Conservation (phyloP, 2,888 invertebrate genomes). For the Geophilus truncorum region DNA sequence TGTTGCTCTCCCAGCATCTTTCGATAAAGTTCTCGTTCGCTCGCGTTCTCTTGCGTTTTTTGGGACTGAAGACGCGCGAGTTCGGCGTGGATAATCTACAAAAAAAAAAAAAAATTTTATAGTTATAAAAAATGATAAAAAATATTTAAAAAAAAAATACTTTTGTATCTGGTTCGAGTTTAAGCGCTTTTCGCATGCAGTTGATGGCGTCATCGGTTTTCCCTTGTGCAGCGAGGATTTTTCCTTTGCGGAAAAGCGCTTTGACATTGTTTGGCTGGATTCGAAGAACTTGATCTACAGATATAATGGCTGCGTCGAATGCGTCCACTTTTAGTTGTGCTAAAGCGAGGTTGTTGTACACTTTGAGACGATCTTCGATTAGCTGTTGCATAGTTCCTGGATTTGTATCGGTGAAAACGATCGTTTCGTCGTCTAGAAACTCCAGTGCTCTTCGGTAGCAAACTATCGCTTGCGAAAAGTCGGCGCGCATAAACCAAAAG, state of each 20-base stretch:
- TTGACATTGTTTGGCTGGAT: conserved; percentile 85
- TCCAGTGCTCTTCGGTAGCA: conserved; percentile 61
- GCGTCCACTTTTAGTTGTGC: conserved; percentile 76
- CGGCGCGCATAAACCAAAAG: conserved; percentile 80
- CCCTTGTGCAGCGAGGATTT: conserved; percentile 62
- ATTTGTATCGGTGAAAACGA: too few relatives aligned
- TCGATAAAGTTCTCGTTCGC: conserved; percentile 62
- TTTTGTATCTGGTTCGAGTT: conserved; percentile 58
- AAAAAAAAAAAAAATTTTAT: too few relatives aligned
- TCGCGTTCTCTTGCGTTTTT: conserved; percentile 56
- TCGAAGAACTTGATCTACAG: conserved; percentile 73
- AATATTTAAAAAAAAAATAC: too few relatives aligned
- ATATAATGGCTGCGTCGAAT: conserved; percentile 75
- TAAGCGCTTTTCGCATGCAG: conserved; percentile 59
- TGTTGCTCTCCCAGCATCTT: conserved; percentile 55
- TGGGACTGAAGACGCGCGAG: conserved; percentile 56
- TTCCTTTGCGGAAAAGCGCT: conserved; percentile 80
- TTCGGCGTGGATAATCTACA: conserved; percentile 53
- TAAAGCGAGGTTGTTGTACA: conserved; percentile 87
- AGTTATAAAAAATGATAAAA: too few relatives aligned
- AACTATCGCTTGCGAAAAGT: conserved; percentile 74
- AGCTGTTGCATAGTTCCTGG: conserved; percentile 58
- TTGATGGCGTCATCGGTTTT: conserved; percentile 66
- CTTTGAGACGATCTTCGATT: conserved; percentile 72
- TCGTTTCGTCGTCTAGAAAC: conserved; percentile 36